These are phyloP conservation scores for Eriosoma lanigerum DNA, from an alignment of 1,140 invertebrate species.

Conservation along the genomic window DNA sequence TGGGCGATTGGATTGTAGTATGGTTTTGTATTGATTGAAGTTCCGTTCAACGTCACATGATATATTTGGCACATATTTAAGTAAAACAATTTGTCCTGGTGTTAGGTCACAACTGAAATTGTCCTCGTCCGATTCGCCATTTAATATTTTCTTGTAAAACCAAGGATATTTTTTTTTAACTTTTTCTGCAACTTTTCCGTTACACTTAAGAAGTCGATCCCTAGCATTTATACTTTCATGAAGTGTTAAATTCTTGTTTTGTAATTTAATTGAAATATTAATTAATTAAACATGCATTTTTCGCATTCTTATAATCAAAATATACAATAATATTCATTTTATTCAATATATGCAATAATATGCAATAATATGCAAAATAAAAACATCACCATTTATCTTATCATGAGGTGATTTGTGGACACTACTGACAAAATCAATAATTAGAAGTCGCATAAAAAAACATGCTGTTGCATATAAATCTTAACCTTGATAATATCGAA, in stretches of 20 bases:
- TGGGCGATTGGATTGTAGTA: background rate
- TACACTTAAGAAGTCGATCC: background rate
- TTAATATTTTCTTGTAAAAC: background rate
- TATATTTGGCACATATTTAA: background rate
- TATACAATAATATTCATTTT: no score
- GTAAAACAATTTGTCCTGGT: background rate
- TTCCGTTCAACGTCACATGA: background rate
- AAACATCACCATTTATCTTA: no score
- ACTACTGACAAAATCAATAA: no score
- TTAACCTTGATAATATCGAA: no score
- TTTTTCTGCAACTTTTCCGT: constrained; percentile 3
- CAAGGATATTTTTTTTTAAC: background rate
- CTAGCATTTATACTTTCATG: constrained; percentile 14
- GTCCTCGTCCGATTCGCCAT: background rate
- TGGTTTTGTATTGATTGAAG: background rate
- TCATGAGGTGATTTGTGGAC: no score
- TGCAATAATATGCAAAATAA: no score
- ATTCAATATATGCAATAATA: no score
- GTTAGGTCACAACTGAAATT: background rate
- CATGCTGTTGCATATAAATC: no score
- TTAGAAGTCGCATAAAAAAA: no score
- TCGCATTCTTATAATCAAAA: no score
- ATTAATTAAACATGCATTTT: no score
- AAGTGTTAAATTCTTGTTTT: constrained; percentile 3
- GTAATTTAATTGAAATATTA: constrained; percentile 6